A percentile compares a stretch with the other conserved stretches of the same genome.
phyloP scores from a whole-genome alignment of 2,888 invertebrate species.

The Coenonympha glycerion region DNA sequence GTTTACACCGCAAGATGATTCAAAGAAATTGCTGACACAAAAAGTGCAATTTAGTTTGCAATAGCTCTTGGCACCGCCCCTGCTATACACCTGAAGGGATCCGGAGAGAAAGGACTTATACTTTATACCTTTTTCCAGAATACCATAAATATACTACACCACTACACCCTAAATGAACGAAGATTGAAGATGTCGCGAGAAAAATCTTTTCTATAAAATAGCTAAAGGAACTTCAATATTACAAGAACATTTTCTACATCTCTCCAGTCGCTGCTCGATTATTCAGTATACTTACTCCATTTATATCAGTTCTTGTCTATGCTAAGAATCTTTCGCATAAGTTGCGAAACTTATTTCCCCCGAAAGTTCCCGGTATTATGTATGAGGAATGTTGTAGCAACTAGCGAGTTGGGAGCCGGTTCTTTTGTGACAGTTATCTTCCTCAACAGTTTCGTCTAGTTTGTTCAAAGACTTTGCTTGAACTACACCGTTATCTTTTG shows the following conservation, averaged over 20 bases:
- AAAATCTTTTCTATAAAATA: no score
- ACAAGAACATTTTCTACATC: constrained; percentile 1
- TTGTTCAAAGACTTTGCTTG: constrained; percentile 7
- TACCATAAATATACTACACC: no score
- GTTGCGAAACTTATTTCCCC: constrained; percentile 17
- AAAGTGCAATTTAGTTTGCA: no score
- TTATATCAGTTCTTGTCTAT: constrained; percentile 12
- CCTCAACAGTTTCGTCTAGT: background rate
- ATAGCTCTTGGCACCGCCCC: no score
- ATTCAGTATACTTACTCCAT: constrained; percentile 5
- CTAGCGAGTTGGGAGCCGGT: constrained; percentile 8
- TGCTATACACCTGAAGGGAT: no score
- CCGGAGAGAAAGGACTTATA: no score
- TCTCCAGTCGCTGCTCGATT: background rate
- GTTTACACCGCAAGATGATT: no score
- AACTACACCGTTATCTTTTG: background rate
- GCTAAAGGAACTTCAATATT: no score
- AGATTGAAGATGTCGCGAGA: no score
- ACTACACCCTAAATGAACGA: no score
- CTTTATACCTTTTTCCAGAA: no score
- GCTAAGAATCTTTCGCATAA: constrained; percentile 15
- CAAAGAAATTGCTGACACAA: no score
- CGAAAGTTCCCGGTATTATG: constrained; percentile 21
- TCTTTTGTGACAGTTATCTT: constrained; percentile 15
- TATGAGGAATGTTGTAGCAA: constrained; percentile 20